Base-by-base conservation (phyloP, 2,797 vertebrate genomes). In the Notoglanidium macrostoma region DNA sequence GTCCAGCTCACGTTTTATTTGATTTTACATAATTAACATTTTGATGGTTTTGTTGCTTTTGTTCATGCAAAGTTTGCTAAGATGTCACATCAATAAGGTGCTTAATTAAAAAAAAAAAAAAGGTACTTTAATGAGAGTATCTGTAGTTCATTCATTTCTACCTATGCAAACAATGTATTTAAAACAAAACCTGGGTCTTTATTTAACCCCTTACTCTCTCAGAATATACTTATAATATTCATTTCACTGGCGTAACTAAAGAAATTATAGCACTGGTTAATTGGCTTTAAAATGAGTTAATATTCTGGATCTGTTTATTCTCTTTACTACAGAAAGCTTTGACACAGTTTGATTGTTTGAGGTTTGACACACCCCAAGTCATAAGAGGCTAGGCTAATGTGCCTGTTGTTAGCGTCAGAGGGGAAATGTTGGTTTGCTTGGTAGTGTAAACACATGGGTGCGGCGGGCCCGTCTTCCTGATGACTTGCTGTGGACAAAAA, bases 401-500 rank as follows among this genome's bases (percentile, higher is more conserved):
- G 6, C 11, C 46, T 46, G 14, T 29, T 73, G 11, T 74, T 76
- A 65, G 76, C 11, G 3, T 35, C 32, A 61, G 57, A 85, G 6
- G 26, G 84, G 87, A 88, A 88, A 55, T 82, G 67, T 65, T 63
- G 74, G 54, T 76, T 82, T 82, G 46, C 49, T 46, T 55, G 87
- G 51, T 61, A 63, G 35, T 54, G 86, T 90, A 89, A 91, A 90
- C 90, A 86, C 57, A 76, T 86, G 90, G 90, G 90, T 88, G 90
- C 54, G 88, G 90, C 86, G 86, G 87, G 86, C 65, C 40, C 57
- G 83, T 74, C 72, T 91, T 91, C 89, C 87, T 80, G 90, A 82
- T 78, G 80, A 74, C 80, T 89, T 23, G 49, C 59, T 74, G 57
- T 80, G 65, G 67, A 57, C 88, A 63, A 82, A 83, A 84, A 86